Percentiles rank a stretch among this genome's conserved stretches.
phyloP scores from a whole-genome alignment of 2,113 vertebrate species.

The Echinops telfairi region DNA sequence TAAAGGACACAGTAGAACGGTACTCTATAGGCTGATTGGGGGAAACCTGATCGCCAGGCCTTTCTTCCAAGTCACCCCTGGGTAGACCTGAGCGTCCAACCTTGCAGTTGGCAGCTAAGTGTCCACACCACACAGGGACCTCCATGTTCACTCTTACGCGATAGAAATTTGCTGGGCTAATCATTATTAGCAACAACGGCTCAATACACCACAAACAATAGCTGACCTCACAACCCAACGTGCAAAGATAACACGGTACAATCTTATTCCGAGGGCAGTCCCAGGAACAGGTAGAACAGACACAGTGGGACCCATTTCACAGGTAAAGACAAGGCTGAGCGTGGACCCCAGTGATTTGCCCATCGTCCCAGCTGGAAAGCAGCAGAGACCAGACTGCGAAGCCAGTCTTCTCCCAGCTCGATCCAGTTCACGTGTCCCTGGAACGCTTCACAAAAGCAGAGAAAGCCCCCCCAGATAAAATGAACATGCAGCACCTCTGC shows the following conservation, averaged over 20 bases:
- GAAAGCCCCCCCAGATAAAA: not conserved
- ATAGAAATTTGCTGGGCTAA: not conserved
- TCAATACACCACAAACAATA: not conserved
- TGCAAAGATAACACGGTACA: not conserved
- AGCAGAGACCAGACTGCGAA: not conserved
- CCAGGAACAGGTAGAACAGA: not conserved
- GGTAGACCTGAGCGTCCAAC: not conserved
- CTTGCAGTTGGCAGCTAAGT: not conserved
- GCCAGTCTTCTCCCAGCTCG: too few relatives aligned
- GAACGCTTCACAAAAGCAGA: accelerated
- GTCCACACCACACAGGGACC: not conserved
- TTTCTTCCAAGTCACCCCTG: not conserved
- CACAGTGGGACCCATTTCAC: not conserved
- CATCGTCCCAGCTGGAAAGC: not conserved
- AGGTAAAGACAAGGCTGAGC: not conserved
- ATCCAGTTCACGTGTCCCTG: not conserved
- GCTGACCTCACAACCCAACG: not conserved
- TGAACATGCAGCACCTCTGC: not conserved
- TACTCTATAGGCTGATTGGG: too few relatives aligned
- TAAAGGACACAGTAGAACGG: too few relatives aligned
- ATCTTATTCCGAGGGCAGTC: not conserved
- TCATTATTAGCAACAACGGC: not conserved
- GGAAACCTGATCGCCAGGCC: not conserved
- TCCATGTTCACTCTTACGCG: not conserved
- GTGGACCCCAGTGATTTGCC: not conserved